Evolutionary conservation across 2,888 invertebrate species (phyloP).

Genomic region (Habrosyne pyritoides): DNA sequence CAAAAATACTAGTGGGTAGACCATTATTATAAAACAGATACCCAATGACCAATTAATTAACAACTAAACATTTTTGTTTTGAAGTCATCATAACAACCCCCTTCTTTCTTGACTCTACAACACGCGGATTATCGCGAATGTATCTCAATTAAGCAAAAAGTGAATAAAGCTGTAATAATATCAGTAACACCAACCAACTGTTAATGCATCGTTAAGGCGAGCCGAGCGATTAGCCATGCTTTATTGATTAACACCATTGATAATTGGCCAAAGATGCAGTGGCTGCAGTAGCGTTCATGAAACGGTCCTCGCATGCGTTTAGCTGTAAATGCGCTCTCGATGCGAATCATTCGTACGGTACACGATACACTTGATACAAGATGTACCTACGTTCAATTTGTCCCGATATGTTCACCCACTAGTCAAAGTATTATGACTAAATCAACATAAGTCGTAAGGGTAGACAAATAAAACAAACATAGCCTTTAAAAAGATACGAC

Average conservation of each 20-base stretch:
- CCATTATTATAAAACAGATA: too few relatives aligned
- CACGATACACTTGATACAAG: slow-evolving; percentile 41
- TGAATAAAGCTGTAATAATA: too few relatives aligned
- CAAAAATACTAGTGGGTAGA: too few relatives aligned
- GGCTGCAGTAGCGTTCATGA: slow-evolving; percentile 30
- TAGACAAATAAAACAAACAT: too few relatives aligned
- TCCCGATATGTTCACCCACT: slow-evolving; percentile 44
- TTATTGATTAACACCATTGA: background rate
- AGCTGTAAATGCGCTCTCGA: slow-evolving; percentile 65
- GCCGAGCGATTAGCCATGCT: background rate
- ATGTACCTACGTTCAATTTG: slow-evolving; percentile 50
- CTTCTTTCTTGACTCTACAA: too few relatives aligned
- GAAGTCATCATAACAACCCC: too few relatives aligned
- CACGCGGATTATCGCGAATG: too few relatives aligned
- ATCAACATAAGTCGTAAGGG: too few relatives aligned
- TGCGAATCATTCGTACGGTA: slow-evolving; percentile 72
- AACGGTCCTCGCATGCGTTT: slow-evolving; percentile 45
- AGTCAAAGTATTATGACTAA: slow-evolving; percentile 5
- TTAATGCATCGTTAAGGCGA: background rate
- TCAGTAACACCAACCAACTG: background rate
- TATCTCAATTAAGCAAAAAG: too few relatives aligned
- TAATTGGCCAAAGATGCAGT: background rate
- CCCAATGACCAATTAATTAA: too few relatives aligned
- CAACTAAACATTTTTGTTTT: too few relatives aligned
- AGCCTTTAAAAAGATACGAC: too few relatives aligned